A percentile compares a stretch with the other conserved stretches of the same genome.
Conservation (phyloP, 2,888 invertebrate genomes). For the Drosophila imparisetae region DNA sequence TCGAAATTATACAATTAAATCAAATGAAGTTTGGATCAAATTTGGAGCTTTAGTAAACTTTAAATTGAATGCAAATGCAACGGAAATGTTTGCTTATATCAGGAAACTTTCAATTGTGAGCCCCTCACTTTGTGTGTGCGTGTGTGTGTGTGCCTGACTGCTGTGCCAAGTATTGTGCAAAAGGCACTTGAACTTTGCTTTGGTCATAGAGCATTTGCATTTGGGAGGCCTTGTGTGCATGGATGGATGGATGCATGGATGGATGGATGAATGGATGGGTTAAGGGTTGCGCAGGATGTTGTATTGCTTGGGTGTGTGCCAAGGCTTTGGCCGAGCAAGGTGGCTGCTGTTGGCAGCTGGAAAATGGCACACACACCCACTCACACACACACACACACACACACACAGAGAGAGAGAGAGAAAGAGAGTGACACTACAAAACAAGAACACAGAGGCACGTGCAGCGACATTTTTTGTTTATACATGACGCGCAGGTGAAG, state of each 20-base stretch:
- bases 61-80: conserved; percentile 20
- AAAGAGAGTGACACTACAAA: conserved; percentile 4
- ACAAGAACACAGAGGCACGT: conserved; percentile 3
- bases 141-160: conserved; percentile 16
- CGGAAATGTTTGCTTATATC: conserved; percentile 29
- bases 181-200: conserved; percentile 75
- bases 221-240: conserved; percentile 24
- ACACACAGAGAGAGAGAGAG: not conserved
- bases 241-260: conserved; percentile 17
- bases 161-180: conserved; percentile 48
- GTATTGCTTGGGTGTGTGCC: conserved; percentile 40
- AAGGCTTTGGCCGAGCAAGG: conserved; percentile 50
- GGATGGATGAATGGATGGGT: conserved; percentile 10
- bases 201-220: conserved; percentile 48
- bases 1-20: not conserved
- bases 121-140: not conserved
- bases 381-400: conserved; percentile 1
- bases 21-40: conserved; percentile 1
- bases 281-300: conserved; percentile 36
- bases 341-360: conserved; percentile 33
- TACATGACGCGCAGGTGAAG: conserved; percentile 35
- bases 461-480: conserved; percentile 14
- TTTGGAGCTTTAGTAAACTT: conserved; percentile 8
- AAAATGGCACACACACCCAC: conserved; percentile 53
- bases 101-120: conserved; percentile 7